A percentile compares a stretch with the other conserved stretches of the same genome.
Evolutionary conservation across 2,797 vertebrate genomes (phyloP).

Genomic region (Argyrosomus regius): DNA sequence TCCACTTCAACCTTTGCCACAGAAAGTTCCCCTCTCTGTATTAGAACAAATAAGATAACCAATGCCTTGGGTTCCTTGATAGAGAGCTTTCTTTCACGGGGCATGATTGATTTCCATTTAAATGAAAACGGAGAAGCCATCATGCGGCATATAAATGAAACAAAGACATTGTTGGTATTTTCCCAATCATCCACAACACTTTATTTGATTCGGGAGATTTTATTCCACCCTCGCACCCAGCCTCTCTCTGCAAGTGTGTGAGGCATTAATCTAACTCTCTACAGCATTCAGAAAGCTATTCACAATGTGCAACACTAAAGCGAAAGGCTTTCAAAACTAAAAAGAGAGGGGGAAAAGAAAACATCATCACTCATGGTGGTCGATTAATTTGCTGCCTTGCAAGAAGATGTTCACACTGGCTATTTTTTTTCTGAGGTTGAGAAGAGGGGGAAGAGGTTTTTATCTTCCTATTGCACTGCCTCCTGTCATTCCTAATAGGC

Average conservation of each 20-base stretch:
- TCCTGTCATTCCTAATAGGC: conserved; percentile 69
- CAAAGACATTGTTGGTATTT: conserved; percentile 62
- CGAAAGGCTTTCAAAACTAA: conserved; percentile 64
- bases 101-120: conserved; percentile 67
- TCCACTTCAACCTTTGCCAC: conserved; percentile 35
- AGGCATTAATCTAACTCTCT: conserved; percentile 68
- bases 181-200: conserved; percentile 54
- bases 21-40: conserved; percentile 25
- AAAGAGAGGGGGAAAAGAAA: conserved; percentile 47
- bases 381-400: conserved; percentile 67
- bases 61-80: conserved; percentile 24
- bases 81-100: conserved; percentile 51
- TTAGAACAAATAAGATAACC: conserved; percentile 43
- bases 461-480: conserved; percentile 61
- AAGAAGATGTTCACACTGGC: conserved; percentile 50
- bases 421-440: conserved; percentile 46
- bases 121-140: conserved; percentile 58
- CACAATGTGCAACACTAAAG: conserved; percentile 68
- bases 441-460: conserved; percentile 53
- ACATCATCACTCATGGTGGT: conserved; percentile 64
- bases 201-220: conserved; percentile 61
- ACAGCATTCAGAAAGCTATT: conserved; percentile 70
- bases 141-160: conserved; percentile 55
- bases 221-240: conserved; percentile 33
- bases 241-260: conserved; percentile 42